phyloP scores from a whole-genome alignment of 92 coral and sea anemone genomes.

The Hydrozoanthus gracilis region DNA sequence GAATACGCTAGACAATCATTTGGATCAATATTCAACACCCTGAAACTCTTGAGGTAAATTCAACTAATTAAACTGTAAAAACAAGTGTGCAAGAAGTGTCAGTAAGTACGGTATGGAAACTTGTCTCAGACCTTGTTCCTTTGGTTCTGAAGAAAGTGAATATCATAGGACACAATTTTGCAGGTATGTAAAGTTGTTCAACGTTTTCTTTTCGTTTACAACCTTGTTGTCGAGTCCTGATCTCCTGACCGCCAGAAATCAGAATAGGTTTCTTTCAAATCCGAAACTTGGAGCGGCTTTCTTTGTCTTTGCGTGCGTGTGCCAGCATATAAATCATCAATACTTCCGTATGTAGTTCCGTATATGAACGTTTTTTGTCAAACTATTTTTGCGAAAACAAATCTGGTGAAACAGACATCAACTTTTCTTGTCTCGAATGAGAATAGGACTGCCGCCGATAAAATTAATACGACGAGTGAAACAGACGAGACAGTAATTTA shows the following conservation, averaged over 20 bases:
- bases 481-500: background rate
- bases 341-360: background rate
- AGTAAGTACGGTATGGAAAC: slow-evolving; percentile 11
- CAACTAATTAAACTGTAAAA: background rate
- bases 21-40: background rate
- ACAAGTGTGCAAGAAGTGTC: background rate
- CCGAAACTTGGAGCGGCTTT: background rate
- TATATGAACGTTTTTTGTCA: background rate
- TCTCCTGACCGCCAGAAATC: background rate
- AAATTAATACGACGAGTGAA: background rate
- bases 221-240: background rate
- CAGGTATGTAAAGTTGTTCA: slow-evolving; percentile 8
- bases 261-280: background rate
- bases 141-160: slow-evolving; percentile 24
- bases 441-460: background rate
- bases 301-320: background rate
- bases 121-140: slow-evolving; percentile 5
- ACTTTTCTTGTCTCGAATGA: background rate
- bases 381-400: background rate
- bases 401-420: background rate
- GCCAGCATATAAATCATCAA: background rate
- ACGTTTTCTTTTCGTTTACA: background rate
- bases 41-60: background rate
- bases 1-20: background rate
- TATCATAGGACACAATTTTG: slow-evolving; percentile 23